phyloP scores from a whole-genome alignment of 2,797 vertebrate species.

The Etheostoma perlongum region DNA sequence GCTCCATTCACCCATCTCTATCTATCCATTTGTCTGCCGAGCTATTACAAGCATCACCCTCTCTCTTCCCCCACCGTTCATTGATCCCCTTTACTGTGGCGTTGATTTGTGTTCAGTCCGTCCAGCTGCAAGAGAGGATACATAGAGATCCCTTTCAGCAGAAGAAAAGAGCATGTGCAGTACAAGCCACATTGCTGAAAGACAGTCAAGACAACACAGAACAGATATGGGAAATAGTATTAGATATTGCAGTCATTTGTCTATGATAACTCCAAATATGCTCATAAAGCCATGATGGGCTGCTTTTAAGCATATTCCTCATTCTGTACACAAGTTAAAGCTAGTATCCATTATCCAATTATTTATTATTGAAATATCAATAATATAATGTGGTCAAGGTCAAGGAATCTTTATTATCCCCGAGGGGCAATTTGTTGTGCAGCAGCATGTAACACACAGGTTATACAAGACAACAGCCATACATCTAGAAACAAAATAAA shows the following conservation, averaged over 20 bases:
- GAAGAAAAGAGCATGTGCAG: slow-evolving; percentile 11
- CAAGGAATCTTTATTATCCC: no score
- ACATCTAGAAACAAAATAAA: no score
- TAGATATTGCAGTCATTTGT: slow-evolving; percentile 11
- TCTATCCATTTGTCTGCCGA: slow-evolving; percentile 47
- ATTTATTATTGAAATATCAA: background rate
- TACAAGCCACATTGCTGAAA: slow-evolving; percentile 29
- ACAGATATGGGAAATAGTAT: background rate
- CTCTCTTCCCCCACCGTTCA: slow-evolving; percentile 45
- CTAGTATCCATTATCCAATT: background rate
- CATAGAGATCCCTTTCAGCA: slow-evolving; percentile 12
- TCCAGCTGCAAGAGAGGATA: slow-evolving; percentile 16
- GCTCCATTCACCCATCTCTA: slow-evolving; percentile 38
- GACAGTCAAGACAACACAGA: background rate
- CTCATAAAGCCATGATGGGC: background rate
- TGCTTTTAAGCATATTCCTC: background rate
- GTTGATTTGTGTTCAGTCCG: slow-evolving; percentile 39
- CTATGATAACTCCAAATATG: background rate
- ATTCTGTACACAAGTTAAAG: background rate
- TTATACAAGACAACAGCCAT: no score
- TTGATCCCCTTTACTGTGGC: slow-evolving; percentile 56
- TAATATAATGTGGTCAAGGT: background rate
- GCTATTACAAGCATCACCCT: slow-evolving; percentile 36
- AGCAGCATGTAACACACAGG: no score
- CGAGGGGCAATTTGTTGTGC: no score